A percentile compares a stretch with the other conserved stretches of the same genome.
Evolutionary conservation across 2,113 vertebrate species (phyloP).

Genomic region (Mirounga angustirostris): DNA sequence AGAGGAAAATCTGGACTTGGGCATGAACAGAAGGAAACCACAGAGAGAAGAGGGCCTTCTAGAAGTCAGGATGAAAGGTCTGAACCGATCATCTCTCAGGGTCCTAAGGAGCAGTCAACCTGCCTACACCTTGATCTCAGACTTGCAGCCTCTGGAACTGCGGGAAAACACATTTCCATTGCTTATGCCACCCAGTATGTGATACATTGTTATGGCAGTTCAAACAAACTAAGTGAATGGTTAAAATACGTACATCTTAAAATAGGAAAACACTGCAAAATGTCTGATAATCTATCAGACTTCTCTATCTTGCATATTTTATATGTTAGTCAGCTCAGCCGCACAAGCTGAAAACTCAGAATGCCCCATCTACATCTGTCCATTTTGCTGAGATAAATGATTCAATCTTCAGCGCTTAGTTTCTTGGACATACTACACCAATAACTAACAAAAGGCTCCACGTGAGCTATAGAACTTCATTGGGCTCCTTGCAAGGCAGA

Average conservation of each 20-base stretch:
- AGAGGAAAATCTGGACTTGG: neutral
- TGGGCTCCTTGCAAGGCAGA: neutral
- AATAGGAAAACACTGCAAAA: neutral
- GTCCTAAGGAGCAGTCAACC: neutral
- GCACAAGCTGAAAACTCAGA: neutral
- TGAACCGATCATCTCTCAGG: rapidly evolving
- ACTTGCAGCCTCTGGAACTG: rapidly evolving
- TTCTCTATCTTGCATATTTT: rapidly evolving
- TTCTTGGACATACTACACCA: neutral
- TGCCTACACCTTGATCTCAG: rapidly evolving
- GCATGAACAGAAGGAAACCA: rapidly evolving
- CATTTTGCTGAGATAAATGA: neutral
- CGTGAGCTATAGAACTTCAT: neutral
- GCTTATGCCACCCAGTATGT: neutral
- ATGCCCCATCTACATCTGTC: rapidly evolving
- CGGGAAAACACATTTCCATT: neutral
- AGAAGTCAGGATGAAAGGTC: neutral
- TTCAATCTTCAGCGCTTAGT: neutral
- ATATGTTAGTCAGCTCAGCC: neutral
- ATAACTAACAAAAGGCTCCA: neutral
- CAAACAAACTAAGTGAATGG: neutral
- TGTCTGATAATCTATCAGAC: neutral
- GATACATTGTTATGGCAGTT: rapidly evolving
- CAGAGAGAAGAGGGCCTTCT: neutral
- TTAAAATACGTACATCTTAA: neutral